Percentiles rank a stretch among this genome's conserved stretches.
These are phyloP conservation scores for Sisyra terminalis DNA, from an alignment of 2,888 invertebrate species.

Conservation along the genomic window DNA sequence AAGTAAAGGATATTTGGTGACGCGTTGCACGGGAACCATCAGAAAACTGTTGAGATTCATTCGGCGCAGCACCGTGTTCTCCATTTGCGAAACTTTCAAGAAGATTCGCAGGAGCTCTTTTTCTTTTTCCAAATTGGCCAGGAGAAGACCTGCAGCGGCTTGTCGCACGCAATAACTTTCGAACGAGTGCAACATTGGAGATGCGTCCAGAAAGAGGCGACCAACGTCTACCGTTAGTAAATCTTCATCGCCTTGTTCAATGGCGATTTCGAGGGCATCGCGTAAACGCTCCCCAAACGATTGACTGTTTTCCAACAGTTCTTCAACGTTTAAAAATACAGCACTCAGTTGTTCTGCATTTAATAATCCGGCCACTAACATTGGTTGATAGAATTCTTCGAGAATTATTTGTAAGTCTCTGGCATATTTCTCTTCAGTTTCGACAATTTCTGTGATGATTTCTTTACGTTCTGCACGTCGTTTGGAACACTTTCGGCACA, in stretches of 20 bases:
- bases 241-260: conserved; percentile 70
- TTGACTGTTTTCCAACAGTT: conserved; percentile 75
- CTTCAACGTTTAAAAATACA: conserved; percentile 87
- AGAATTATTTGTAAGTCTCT: conserved; percentile 81
- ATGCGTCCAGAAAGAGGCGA: conserved; percentile 75
- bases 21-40: conserved; percentile 94
- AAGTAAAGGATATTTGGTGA: conserved; percentile 89
- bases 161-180: conserved; percentile 91
- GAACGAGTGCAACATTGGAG: conserved; percentile 86
- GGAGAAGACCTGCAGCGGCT: conserved; percentile 70
- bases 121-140: conserved; percentile 86
- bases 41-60: conserved; percentile 97
- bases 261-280: conserved; percentile 71
- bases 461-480: conserved; percentile 82
- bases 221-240: conserved; percentile 80
- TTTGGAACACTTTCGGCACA: conserved; percentile 78
- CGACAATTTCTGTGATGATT: conserved; percentile 87
- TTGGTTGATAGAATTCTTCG: conserved; percentile 86
- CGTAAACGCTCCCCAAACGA: conserved; percentile 73
- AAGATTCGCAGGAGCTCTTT: conserved; percentile 88
- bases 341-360: conserved; percentile 82
- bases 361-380: conserved; percentile 79
- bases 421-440: conserved; percentile 92
- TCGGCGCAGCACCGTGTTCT: conserved; percentile 76
- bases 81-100: conserved; percentile 91